These are phyloP conservation scores for Engystomops pustulosus DNA, from an alignment of 2,113 vertebrate genomes.

Conservation along the genomic window DNA sequence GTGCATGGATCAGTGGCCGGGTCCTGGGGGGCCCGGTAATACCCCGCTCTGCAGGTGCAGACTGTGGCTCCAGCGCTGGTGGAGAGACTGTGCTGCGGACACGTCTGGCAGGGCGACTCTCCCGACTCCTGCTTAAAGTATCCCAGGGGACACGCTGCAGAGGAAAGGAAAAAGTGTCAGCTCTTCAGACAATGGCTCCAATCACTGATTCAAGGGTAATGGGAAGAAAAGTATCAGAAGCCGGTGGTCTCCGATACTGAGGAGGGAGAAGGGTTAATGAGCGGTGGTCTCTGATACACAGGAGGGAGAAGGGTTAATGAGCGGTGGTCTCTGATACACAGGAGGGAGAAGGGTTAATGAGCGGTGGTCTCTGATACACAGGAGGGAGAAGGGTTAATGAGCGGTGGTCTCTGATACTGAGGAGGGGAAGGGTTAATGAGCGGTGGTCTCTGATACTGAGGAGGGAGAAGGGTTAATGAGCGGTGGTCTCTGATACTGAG, in stretches of 20 bases:
- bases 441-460: not conserved
- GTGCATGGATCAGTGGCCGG: conserved; percentile 75
- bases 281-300: not conserved
- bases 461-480: not conserved
- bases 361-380: not conserved
- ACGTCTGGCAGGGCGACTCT: conserved; percentile 74
- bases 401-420: not conserved
- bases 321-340: not conserved
- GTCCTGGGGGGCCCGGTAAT: conserved; percentile 76
- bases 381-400: not conserved
- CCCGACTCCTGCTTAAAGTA: conserved; percentile 76
- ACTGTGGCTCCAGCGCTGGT: conserved; percentile 64
- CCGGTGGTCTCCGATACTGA: too few relatives aligned
- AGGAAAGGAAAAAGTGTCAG: not conserved
- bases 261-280: not conserved
- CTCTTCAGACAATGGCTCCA: conserved; percentile 4
- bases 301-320: not conserved
- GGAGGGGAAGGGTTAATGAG: not conserved
- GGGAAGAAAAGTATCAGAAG: too few relatives aligned
- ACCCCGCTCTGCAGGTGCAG: conserved; percentile 78
- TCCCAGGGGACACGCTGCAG: conserved; percentile 77
- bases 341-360: not conserved
- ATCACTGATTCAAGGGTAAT: too few relatives aligned
- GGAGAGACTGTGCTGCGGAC: conserved; percentile 79
- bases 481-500: not conserved